Conservation (phyloP, 2,888 invertebrate genomes). For the Dendrolimus pini region DNA sequence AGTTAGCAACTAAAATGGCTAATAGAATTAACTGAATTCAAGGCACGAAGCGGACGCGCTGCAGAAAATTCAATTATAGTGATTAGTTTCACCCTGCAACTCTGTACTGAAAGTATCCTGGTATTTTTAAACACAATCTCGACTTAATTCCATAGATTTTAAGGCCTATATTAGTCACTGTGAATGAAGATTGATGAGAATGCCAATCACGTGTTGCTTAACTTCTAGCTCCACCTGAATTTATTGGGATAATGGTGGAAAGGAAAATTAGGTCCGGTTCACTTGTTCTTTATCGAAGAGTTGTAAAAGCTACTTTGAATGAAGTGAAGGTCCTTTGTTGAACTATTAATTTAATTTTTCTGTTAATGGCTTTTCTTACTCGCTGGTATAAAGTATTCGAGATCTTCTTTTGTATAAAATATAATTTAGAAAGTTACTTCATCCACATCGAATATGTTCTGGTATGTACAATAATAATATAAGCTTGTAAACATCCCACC, state of each 20-base stretch:
- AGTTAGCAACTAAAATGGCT: conserved; percentile 45
- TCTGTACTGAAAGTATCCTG: conserved; percentile 39
- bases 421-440: no score
- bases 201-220: conserved; percentile 46
- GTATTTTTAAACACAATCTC: conserved; percentile 19
- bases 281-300: conserved; percentile 15
- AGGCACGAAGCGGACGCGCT: conserved; percentile 49
- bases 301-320: conserved; percentile 1
- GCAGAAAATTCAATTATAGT: conserved; percentile 64
- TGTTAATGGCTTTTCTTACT: no score
- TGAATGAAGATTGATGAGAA: conserved; percentile 20
- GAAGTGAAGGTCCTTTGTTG: no score
- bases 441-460: no score
- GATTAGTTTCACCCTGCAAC: conserved; percentile 63
- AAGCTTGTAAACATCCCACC: no score
- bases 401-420: no score
- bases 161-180: conserved; percentile 14
- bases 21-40: conserved; percentile 60
- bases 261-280: conserved; percentile 27
- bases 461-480: no score
- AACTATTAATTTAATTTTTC: no score
- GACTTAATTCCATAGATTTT: conserved; percentile 18
- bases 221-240: conserved; percentile 35
- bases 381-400: no score
- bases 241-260: conserved; percentile 30